Evolutionary conservation across 2,888 invertebrate species (phyloP).

Genomic region (Mythimna loreyi): DNA sequence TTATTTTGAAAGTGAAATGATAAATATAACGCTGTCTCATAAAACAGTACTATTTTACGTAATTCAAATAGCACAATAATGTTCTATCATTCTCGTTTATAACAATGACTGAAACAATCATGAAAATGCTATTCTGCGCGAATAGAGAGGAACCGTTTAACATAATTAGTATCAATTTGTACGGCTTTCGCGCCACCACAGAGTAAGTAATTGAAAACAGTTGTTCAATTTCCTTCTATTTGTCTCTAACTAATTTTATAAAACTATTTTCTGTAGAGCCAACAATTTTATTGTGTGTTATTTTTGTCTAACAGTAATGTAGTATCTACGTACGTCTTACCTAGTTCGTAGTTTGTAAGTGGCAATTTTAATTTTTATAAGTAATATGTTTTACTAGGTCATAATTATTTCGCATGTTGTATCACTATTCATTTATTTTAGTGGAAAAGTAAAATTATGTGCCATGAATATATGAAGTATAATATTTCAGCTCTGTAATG

Average conservation of each 20-base stretch:
- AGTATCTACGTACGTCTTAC: no score
- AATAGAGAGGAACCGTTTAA: slow-evolving; percentile 46
- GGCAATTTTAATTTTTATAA: no score
- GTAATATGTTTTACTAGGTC: no score
- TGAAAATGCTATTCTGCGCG: slow-evolving; percentile 68
- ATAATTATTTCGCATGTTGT: no score
- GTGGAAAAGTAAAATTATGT: no score
- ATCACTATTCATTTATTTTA: background rate
- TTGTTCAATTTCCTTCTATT: background rate
- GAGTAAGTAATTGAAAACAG: slow-evolving; percentile 26
- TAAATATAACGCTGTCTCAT: background rate
- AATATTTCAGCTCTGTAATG: background rate
- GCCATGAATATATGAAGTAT: no score
- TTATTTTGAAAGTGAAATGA: background rate
- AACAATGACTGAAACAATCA: slow-evolving; percentile 50
- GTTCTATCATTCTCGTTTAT: slow-evolving; percentile 4
- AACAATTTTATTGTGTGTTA: background rate
- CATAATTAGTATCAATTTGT: slow-evolving; percentile 67
- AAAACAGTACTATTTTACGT: background rate
- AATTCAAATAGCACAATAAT: slow-evolving; percentile 5
- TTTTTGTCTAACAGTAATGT: no score
- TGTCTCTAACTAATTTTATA: background rate
- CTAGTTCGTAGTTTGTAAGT: no score
- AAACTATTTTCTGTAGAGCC: background rate
- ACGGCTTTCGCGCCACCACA: slow-evolving; percentile 61